Conservation (phyloP, 1,140 invertebrate species). For the Pomacea maculata region DNA sequence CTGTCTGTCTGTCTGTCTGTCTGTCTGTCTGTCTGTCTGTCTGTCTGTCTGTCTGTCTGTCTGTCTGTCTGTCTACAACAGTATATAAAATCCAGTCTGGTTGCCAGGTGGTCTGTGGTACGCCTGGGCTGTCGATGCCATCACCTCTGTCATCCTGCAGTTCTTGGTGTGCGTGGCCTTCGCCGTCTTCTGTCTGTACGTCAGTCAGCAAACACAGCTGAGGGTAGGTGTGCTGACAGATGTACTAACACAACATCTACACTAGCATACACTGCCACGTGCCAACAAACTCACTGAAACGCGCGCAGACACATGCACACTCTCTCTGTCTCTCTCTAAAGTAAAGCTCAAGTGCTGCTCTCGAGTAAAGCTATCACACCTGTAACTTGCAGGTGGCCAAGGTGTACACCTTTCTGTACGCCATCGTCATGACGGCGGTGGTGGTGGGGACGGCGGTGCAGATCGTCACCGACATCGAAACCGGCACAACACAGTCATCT, state of each 20-base stretch:
- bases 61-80: neutral
- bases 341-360: too few relatives aligned
- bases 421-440: conserved; percentile 58
- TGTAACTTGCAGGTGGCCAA: conserved; percentile 43
- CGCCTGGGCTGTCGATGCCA: conserved; percentile 38
- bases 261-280: too few relatives aligned
- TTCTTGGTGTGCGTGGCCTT: conserved; percentile 36
- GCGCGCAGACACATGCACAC: too few relatives aligned
- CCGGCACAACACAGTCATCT: neutral
- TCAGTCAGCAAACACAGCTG: conserved; percentile 45
- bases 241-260: too few relatives aligned
- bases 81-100: neutral
- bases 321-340: too few relatives aligned
- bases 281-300: too few relatives aligned
- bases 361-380: neutral
- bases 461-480: conserved; percentile 43
- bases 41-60: neutral
- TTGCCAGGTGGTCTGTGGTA: conserved; percentile 49
- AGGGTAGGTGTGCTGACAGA: conserved; percentile 31
- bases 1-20: too few relatives aligned
- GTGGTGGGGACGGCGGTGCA: conserved; percentile 55
- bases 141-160: conserved; percentile 38
- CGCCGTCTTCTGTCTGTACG: conserved; percentile 37
- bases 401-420: conserved; percentile 54
- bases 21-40: too few relatives aligned